Percentiles rank a stretch among this genome's conserved stretches.
phyloP scores from a whole-genome alignment of 1,140 invertebrate species.

The Pseudoatta argentina region DNA sequence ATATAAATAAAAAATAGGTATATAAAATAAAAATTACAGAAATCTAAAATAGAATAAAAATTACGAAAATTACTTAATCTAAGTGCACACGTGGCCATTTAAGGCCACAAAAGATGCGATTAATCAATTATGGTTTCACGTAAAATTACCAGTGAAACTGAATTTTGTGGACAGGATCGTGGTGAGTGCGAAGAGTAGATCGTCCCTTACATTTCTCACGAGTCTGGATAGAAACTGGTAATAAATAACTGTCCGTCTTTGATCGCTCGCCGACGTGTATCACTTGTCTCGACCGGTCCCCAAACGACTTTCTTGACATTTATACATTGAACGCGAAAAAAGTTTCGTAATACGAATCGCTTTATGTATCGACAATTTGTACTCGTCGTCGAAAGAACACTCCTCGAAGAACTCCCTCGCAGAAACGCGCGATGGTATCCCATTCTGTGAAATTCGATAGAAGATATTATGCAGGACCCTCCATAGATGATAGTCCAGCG shows the following conservation, averaged over 20 bases:
- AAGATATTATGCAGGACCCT: constrained; percentile 7
- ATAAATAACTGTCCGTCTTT: constrained; percentile 56
- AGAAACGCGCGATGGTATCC: constrained; percentile 8
- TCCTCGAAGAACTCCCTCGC: constrained; percentile 17
- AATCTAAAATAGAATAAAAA: background rate
- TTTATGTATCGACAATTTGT: constrained; percentile 63
- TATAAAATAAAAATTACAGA: background rate
- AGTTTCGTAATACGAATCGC: constrained; percentile 56
- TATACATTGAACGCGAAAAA: constrained; percentile 56
- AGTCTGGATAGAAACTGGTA: constrained; percentile 29
- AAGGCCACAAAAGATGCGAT: background rate
- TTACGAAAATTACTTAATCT: background rate
- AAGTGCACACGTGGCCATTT: background rate
- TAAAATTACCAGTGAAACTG: constrained; percentile 21
- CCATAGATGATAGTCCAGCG: background rate
- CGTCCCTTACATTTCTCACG: constrained; percentile 20
- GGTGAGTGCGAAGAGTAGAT: constrained; percentile 14
- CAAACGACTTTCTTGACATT: constrained; percentile 60
- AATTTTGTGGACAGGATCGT: constrained; percentile 7
- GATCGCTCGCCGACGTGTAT: constrained; percentile 43
- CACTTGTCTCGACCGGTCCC: constrained; percentile 56
- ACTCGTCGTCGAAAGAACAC: constrained; percentile 32
- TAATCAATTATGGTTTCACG: constrained; percentile 16
- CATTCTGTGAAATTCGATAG: constrained; percentile 17
- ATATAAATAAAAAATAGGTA: background rate